These are phyloP conservation scores for Eristalis tenax DNA, from an alignment of 2,888 invertebrate species.

Conservation along the genomic window DNA sequence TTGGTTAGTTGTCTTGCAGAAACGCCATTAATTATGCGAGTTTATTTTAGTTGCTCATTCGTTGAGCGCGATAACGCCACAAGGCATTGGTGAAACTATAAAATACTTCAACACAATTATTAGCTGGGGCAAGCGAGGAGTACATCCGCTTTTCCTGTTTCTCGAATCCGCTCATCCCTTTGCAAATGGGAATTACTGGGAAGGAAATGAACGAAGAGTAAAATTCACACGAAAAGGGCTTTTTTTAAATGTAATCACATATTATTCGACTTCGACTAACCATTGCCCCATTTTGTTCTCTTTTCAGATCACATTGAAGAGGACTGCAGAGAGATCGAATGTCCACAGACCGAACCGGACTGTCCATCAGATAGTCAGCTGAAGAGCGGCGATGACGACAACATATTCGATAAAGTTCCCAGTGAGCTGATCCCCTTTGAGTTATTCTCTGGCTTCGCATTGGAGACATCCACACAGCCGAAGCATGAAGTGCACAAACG, in stretches of 20 bases:
- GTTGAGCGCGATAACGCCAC: not conserved
- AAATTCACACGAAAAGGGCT: not conserved
- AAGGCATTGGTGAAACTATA: not conserved
- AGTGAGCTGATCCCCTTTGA: not conserved
- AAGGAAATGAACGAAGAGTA: too few relatives aligned
- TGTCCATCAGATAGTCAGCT: constrained; percentile 74
- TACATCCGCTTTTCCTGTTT: too few relatives aligned
- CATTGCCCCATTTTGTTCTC: not conserved
- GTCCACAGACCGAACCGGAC: constrained; percentile 64
- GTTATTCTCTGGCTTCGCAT: not conserved
- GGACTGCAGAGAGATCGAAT: constrained; percentile 73
- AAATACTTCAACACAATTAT: not conserved
- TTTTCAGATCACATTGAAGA: constrained; percentile 72
- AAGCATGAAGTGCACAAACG: constrained; percentile 59
- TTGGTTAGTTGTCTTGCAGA: constrained; percentile 4
- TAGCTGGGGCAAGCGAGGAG: too few relatives aligned
- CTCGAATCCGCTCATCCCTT: too few relatives aligned
- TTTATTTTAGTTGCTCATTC: constrained; percentile 10
- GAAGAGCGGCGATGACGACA: constrained; percentile 41
- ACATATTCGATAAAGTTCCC: not conserved
- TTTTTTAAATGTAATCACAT: not conserved
- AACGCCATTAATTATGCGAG: constrained; percentile 28
- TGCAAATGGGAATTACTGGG: not conserved
- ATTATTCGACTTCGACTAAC: not conserved
- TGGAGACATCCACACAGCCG: constrained; percentile 3